These are phyloP conservation scores for Acridotheres tristis DNA, from an alignment of 2,797 vertebrate species.

Conservation along the genomic window DNA sequence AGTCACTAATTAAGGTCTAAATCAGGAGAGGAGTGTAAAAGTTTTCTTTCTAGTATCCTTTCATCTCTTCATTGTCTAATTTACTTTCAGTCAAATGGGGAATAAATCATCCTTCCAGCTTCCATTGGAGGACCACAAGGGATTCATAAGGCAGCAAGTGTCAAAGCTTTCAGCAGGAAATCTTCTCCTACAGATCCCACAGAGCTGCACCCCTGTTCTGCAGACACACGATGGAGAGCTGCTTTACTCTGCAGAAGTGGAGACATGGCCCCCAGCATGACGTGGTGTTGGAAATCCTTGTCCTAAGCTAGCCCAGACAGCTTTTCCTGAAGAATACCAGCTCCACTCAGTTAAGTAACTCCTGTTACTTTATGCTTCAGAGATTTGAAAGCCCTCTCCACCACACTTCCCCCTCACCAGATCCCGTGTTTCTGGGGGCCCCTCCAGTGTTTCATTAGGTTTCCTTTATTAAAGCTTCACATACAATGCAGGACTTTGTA, in stretches of 20 bases:
- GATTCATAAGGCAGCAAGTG: background rate
- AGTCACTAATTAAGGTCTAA: background rate
- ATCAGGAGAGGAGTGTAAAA: background rate
- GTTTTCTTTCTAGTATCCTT: background rate
- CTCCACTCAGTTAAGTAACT: background rate
- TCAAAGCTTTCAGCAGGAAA: background rate
- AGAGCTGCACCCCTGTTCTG: background rate
- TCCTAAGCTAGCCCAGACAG: background rate
- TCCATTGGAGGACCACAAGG: background rate
- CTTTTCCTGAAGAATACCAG: background rate
- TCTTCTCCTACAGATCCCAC: background rate
- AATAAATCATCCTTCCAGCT: background rate
- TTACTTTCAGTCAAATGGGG: background rate
- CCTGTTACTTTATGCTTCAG: background rate
- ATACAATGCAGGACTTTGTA: background rate
- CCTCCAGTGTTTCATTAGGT: background rate
- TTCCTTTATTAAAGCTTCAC: background rate
- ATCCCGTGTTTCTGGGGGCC: background rate
- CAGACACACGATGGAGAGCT: background rate
- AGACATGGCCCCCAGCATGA: background rate
- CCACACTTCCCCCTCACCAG: background rate
- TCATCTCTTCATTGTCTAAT: background rate
- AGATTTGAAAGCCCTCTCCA: background rate
- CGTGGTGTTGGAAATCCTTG: background rate
- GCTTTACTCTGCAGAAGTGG: background rate